A percentile compares a stretch with the other conserved stretches of the same genome.
phyloP scores from a whole-genome alignment of 2,888 invertebrate species.

The Phorcus lineatus region DNA sequence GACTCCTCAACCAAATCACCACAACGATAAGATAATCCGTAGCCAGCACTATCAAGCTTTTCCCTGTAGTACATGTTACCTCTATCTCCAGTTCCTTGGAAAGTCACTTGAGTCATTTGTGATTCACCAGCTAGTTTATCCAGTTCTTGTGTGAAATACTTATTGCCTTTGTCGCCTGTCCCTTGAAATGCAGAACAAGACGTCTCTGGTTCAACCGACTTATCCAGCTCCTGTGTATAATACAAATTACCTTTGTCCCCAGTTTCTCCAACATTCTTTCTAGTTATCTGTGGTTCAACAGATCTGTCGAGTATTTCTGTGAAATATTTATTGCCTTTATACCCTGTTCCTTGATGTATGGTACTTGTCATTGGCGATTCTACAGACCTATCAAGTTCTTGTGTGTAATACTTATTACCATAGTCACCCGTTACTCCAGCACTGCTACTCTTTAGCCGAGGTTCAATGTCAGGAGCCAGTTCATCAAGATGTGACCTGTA shows the following conservation, averaged over 20 bases:
- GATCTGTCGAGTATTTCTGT: not conserved
- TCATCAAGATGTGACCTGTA: not conserved
- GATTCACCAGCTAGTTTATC: not conserved
- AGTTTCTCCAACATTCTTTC: not conserved
- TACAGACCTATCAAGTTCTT: not conserved
- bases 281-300: constrained; percentile 14
- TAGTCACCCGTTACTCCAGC: not conserved
- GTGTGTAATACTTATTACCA: not conserved
- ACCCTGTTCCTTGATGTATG: not conserved
- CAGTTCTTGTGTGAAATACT: not conserved
- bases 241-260: constrained; percentile 5
- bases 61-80: not conserved
- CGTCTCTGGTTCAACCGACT: not conserved
- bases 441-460: not conserved
- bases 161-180: not conserved
- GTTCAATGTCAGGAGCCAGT: not conserved
- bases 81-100: constrained; percentile 16
- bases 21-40: not conserved
- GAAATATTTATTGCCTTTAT: not conserved
- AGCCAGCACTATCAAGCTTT: not conserved
- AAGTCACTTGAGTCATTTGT: not conserved
- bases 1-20: not conserved
- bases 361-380: not conserved
- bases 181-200: not conserved
- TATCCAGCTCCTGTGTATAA: not conserved